Evolutionary conservation across 2,888 invertebrate genomes (phyloP), one percentile per base, ranked within the genome.

Genomic region (Helleia helle): DNA sequence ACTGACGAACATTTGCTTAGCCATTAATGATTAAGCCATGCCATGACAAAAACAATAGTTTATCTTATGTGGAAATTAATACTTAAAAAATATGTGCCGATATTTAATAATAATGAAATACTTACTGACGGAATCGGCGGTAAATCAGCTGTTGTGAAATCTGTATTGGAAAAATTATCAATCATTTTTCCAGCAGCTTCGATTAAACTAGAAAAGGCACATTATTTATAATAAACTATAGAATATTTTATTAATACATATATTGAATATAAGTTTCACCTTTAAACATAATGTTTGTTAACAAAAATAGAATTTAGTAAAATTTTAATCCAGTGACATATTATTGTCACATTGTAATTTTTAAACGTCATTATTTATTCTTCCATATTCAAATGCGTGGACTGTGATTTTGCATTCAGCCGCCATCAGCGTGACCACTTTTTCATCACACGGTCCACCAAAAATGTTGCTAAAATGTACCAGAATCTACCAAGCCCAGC

Each of bases 271-370:
- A 73, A 71, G 66, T 68, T 71, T 52, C 59, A 69, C 70, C 62
- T 60, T 58, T 55, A 63, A 66, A 62, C 77, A 77, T 75, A 65
- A 55, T 73, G 62, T 65, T 64, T 73, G 77, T 77, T 67, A 65
- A 62, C 62, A 67, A 67, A 48, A 69, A 71, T 69, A 55, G 62
- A 68, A 67, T 75, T 75, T 75, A 74, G 67, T 65, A 69, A 66
- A 71, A 71, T 72, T 73, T 73, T 65, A 55, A 53, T 58, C 64
- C 61, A 66, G 68, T 73, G 74, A 73, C 77, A 52, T 15, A 51
- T 43, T 56, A 69, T 65, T 68, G 69, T 42, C 54, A 56, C 58
- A 64, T 58, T 65, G 8, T 54, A 22, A 22, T 22, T 22, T 18
- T 22, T 22, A 22, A 22, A 22, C 22, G 22, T 22, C 22, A 22